Conservation (phyloP, 2,888 invertebrate genomes). For the Plagodis dolabraria region DNA sequence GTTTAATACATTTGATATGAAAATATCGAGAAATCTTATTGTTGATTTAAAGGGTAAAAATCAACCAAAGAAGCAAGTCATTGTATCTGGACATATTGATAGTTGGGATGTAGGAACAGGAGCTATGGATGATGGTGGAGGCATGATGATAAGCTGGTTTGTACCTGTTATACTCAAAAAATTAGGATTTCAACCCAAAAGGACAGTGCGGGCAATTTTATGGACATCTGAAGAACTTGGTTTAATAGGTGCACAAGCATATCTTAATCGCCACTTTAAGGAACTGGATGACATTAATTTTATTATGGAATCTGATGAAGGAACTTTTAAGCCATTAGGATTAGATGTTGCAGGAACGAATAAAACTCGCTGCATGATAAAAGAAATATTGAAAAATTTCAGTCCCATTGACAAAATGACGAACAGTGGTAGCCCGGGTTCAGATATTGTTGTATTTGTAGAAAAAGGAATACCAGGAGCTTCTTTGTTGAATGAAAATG, state of each 20-base stretch:
- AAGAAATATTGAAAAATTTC: conserved; percentile 87
- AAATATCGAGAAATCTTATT: conserved; percentile 88
- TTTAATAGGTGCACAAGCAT: conserved; percentile 87
- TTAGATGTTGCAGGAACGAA: conserved; percentile 87
- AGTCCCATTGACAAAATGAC: conserved; percentile 84
- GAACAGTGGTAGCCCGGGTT: conserved; percentile 83
- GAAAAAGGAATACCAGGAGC: conserved; percentile 88
- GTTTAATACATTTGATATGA: conserved; percentile 83
- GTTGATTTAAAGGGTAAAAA: conserved; percentile 86
- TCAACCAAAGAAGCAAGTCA: conserved; percentile 82
- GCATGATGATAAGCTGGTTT: conserved; percentile 92
- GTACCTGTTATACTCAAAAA: conserved; percentile 87
- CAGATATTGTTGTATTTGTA: conserved; percentile 88
- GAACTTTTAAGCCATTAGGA: conserved; percentile 91
- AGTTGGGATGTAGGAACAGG: conserved; percentile 96
- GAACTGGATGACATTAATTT: conserved; percentile 87
- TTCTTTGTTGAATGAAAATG: conserved; percentile 87
- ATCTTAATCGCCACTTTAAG: conserved; percentile 85
- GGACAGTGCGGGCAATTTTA: conserved; percentile 90
- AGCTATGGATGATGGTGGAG: conserved; percentile 95
- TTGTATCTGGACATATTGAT: conserved; percentile 93
- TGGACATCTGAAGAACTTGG: conserved; percentile 94
- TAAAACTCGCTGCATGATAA: conserved; percentile 87
- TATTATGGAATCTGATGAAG: conserved; percentile 94
- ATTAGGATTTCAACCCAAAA: conserved; percentile 86